A percentile compares a stretch with the other conserved stretches of the same genome.
Evolutionary conservation across 2,888 invertebrate genomes (phyloP).

Genomic region (Scrobipalpa atriplicella): DNA sequence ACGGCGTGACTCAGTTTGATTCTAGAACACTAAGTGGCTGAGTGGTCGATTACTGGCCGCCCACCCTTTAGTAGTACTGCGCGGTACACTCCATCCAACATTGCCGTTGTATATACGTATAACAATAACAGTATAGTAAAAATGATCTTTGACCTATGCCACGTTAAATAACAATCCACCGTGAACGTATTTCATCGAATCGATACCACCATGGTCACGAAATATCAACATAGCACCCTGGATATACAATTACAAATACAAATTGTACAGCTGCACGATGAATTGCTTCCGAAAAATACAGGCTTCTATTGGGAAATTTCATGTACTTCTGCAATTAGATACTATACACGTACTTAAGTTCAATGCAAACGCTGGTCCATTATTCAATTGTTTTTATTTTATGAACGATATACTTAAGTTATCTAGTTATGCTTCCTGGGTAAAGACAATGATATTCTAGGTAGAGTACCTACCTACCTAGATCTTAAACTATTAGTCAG

Average conservation of each 20-base stretch:
- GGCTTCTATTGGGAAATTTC: too few species aligned
- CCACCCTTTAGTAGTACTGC: slow-evolving; percentile 53
- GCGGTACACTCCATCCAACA: neutral
- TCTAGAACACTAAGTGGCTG: slow-evolving; percentile 57
- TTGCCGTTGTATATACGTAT: neutral
- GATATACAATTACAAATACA: too few species aligned
- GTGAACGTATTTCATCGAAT: slow-evolving; percentile 16
- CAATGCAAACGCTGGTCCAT: too few species aligned
- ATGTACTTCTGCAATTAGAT: too few species aligned
- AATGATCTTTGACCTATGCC: neutral
- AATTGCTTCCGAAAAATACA: neutral
- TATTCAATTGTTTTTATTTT: too few species aligned
- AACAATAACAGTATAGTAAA: neutral
- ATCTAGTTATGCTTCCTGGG: neutral
- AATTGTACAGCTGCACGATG: too few species aligned
- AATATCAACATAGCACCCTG: slow-evolving; percentile 13
- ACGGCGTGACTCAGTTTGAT: slow-evolving; percentile 55
- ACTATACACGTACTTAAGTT: too few species aligned
- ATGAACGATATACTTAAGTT: neutral
- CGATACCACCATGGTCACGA: slow-evolving; percentile 21
- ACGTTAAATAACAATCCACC: neutral
- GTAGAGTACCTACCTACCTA: neutral
- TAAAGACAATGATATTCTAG: neutral
- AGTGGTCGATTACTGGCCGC: slow-evolving; percentile 58
- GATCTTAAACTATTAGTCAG: neutral